Evolutionary conservation across 92 coral and sea anemone genomes (phyloP), one percentile per base, ranked within the genome.

Genomic region (Blastomussa wellsi): DNA sequence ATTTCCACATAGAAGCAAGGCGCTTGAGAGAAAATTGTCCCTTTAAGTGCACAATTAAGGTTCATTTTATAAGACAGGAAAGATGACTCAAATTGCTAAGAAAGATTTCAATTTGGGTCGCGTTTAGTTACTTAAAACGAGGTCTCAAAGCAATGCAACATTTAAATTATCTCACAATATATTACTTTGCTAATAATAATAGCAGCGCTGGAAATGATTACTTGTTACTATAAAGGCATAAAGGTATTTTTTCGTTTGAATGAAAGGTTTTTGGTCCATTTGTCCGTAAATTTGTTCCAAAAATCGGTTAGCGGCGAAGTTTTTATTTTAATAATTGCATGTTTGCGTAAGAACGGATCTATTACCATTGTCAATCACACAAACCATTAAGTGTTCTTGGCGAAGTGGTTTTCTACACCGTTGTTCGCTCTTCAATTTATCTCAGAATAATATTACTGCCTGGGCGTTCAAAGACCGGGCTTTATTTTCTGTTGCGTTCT

Each of bases 301-400:
- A 81, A 81, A 87, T 89, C 88, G 72, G 78, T 81, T 71, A 81
- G 89, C 84, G 85, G 75, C 82, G 79, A 73, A 86, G 90, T 88
- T 87, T 93, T 74, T 92, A 89, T 88, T 86, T 84, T 70, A 72
- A 80, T 88, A 94, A 94, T 94, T 92, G 93, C 88, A 90, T 94
- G 98, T 92, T 94, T 94, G 98, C 88, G 78, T 65, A 82, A 77
- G 79, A 71, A 79, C 91, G 95, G 89, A 94, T 92, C 93, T 84
- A 92, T 94, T 88, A 90, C 98, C 78, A 83, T 86, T 87, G 98
- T 94, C 98, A 94, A 92, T 94, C 95, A 92, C 76, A 84, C 83
- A 88, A 87, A 70, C 92, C 94, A 92, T 92, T 92, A 84, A 88
- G 86, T 86, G 95, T 85, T 87, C 88, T 87, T 72, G 77, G 68